Evolutionary conservation across 2,888 invertebrate genomes (phyloP).

Genomic region (Limnephilus marmoratus): DNA sequence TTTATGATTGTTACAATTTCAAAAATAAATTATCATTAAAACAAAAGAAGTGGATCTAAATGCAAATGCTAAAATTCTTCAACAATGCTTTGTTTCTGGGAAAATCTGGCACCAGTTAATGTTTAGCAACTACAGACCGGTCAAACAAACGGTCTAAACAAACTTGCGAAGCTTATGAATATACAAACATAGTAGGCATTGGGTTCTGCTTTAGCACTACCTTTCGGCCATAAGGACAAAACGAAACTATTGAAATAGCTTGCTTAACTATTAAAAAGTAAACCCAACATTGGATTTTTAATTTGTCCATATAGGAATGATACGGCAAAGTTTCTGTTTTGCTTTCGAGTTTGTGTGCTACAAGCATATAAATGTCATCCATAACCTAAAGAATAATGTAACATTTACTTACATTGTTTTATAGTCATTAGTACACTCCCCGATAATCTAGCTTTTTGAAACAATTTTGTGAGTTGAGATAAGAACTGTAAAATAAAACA

Average conservation of each 20-base stretch:
- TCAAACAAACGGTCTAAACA: neutral
- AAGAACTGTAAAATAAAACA: constrained; percentile 83
- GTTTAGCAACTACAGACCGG: neutral
- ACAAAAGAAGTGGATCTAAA: too few relatives aligned
- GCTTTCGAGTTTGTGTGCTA: neutral
- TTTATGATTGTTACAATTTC: neutral
- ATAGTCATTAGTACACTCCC: constrained; percentile 93
- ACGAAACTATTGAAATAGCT: neutral
- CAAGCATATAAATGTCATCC: neutral
- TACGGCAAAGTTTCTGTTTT: neutral
- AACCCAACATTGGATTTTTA: neutral
- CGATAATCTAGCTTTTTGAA: constrained; percentile 87
- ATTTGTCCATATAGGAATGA: neutral
- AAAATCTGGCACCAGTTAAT: neutral
- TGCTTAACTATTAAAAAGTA: neutral
- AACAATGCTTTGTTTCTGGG: neutral
- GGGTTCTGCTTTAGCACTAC: neutral
- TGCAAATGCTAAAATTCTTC: too few relatives aligned
- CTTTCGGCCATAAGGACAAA: neutral
- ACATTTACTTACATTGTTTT: constrained; percentile 90
- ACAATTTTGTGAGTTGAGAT: constrained; percentile 89
- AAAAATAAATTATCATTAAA: neutral
- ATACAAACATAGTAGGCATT: neutral
- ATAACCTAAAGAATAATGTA: constrained; percentile 42
- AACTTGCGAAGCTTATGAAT: neutral